Evolutionary conservation across 2,888 invertebrate species (phyloP), one percentile per base, ranked within the genome.

Genomic region (Hybos culiciformis): DNA sequence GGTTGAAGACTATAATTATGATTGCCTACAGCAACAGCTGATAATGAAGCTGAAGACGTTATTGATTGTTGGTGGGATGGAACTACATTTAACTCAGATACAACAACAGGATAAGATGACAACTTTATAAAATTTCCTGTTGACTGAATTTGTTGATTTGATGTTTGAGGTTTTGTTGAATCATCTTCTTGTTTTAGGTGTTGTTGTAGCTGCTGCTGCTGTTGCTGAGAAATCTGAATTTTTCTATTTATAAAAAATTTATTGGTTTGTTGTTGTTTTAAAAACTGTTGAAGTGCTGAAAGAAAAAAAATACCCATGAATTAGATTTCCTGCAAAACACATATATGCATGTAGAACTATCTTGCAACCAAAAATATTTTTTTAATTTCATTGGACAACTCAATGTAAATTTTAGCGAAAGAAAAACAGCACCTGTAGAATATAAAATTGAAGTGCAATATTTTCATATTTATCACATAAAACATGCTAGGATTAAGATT

Each of bases 1-100:
- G 66, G 63, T 44, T 64, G 63, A 40, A 66, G 45, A 42, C 66
- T 66, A 41, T 66, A 66, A 44, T 66, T 66, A 49, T 66, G 66
- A 47, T 66, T 66, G 14, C 64, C 59, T 2, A 62, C 61, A 38
- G 62, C 61, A 26, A 62, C 57, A 2, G 62, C 61, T 11, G 63
- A 60, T 24, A 42, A 38, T 11, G 42, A 20, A 29, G 40, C 29
- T 33, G 46, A 9, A n/a, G n/a, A n/a, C n/a, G n/a, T n/a, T n/a
- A n/a, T n/a, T 9, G 60, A 59, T 20, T 62, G 61, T 41, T 57
- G 56, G 46, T 57, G 53, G 29, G 54, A 56, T 36, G 53, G 55
- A 29, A 52, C 58, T 39, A 55, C 47, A 53, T 59, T 61, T 12
- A 63, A 50, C 46, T 65, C 66, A 18, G 62, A 58, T 5, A 64